These are phyloP conservation scores for Benthochromis sp. DNA, from an alignment of 2,113 vertebrate species.

Conservation along the genomic window DNA sequence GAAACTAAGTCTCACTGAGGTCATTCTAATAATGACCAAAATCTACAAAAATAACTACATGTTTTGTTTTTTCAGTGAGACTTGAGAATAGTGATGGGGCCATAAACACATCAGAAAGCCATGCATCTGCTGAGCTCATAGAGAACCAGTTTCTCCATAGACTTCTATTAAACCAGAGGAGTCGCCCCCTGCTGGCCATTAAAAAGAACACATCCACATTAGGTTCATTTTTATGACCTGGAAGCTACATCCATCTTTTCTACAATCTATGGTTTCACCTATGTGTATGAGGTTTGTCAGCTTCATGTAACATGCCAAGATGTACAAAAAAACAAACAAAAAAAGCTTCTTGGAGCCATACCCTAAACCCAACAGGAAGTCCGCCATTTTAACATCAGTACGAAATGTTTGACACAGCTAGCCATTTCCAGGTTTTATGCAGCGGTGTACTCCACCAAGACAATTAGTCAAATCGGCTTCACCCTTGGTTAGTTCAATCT, in stretches of 20 bases:
- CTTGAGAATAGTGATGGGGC: neutral
- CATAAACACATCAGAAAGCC: neutral
- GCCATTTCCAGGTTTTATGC: neutral
- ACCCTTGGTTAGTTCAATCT: neutral
- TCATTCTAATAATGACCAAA: neutral
- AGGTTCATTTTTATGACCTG: neutral
- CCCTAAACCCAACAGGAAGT: neutral
- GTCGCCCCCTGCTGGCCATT: neutral
- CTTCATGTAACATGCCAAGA: neutral
- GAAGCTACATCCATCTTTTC: neutral
- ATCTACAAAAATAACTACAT: neutral
- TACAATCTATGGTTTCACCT: neutral
- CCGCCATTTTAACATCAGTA: neutral
- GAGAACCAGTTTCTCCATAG: neutral
- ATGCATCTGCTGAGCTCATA: neutral
- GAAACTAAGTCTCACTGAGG: neutral
- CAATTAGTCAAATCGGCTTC: neutral
- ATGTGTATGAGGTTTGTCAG: neutral
- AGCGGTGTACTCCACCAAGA: neutral
- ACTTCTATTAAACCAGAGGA: neutral
- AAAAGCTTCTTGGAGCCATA: neutral
- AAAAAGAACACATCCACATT: neutral
- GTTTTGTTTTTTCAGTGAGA: neutral
- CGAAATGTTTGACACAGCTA: neutral
- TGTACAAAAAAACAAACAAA: neutral